Evolutionary conservation across 2,888 invertebrate species (phyloP).

Genomic region (Chloroclysta siterata): DNA sequence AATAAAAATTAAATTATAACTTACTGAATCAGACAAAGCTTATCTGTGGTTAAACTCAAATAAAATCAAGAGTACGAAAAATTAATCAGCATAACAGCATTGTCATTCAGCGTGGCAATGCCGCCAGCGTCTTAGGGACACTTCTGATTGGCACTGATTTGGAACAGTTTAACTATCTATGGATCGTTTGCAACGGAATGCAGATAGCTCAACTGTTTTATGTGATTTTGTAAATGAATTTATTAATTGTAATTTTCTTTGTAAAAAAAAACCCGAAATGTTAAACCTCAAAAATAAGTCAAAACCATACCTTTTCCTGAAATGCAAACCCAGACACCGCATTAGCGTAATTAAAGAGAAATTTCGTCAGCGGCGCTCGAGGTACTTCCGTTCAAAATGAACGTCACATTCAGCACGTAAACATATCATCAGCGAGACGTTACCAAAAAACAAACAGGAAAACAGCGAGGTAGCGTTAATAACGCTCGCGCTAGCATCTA

Average conservation of each 20-base stretch:
- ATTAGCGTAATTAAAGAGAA: conserved; percentile 32
- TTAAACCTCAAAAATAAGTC: neutral
- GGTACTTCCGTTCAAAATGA: conserved; percentile 33
- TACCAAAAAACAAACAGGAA: conserved; percentile 69
- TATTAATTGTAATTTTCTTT: too few relatives aligned
- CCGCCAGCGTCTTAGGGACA: too few relatives aligned
- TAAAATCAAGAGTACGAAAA: neutral
- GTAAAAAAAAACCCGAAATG: too few relatives aligned
- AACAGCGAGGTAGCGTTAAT: conserved; percentile 70
- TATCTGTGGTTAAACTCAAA: neutral
- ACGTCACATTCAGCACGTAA: conserved; percentile 52
- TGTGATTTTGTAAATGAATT: too few relatives aligned
- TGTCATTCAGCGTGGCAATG: too few relatives aligned
- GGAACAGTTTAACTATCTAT: too few relatives aligned
- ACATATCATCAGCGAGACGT: conserved; percentile 52
- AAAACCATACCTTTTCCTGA: conserved; percentile 9
- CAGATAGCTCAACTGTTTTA: too few relatives aligned
- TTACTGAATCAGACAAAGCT: neutral
- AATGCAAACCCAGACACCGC: conserved; percentile 25
- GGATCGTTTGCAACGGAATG: too few relatives aligned
- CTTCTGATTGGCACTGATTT: too few relatives aligned
- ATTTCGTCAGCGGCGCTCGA: conserved; percentile 19
- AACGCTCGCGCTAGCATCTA: conserved; percentile 73
- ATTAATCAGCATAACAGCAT: neutral
- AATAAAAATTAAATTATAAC: too few relatives aligned